phyloP scores from a whole-genome alignment of 2,113 vertebrate species.

The Hassar affinis region DNA sequence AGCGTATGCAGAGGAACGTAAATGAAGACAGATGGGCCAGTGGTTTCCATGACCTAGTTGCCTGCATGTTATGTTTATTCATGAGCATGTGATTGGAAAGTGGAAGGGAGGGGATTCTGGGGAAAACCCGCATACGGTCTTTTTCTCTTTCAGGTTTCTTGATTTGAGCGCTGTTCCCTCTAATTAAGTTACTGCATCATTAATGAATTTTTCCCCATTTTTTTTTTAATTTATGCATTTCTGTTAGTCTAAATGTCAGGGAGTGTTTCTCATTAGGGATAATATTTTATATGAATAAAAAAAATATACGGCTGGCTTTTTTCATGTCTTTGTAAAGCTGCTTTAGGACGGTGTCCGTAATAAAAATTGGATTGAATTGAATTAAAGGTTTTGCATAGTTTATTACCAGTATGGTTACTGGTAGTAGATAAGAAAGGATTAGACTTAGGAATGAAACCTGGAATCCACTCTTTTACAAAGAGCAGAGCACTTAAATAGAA shows the following conservation, averaged over 20 bases:
- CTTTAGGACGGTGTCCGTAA: too few species aligned
- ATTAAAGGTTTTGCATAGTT: too few species aligned
- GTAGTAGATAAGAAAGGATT: not conserved
- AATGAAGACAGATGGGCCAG: conserved; percentile 52
- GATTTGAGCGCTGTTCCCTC: not conserved
- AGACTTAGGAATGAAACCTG: not conserved
- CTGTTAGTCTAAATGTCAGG: not conserved
- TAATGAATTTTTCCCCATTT: not conserved
- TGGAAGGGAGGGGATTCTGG: conserved; percentile 11
- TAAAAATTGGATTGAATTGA: too few species aligned
- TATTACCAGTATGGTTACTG: not conserved
- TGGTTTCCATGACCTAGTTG: conserved; percentile 51
- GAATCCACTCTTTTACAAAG: not conserved
- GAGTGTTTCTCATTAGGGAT: not conserved
- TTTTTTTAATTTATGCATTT: not conserved
- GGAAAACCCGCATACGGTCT: not conserved
- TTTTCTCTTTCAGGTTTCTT: not conserved
- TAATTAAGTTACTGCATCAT: not conserved
- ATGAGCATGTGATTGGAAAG: conserved; percentile 37
- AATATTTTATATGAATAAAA: too few species aligned
- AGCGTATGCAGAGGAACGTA: conserved; percentile 49
- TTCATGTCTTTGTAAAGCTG: not conserved
- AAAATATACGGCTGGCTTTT: too few species aligned
- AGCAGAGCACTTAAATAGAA: conserved; percentile 11
- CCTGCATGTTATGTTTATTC: conserved; percentile 50